phyloP scores from a whole-genome alignment of 37 sponge, comb jelly and placozoan species.

The Aphrocallistes beatrix region DNA sequence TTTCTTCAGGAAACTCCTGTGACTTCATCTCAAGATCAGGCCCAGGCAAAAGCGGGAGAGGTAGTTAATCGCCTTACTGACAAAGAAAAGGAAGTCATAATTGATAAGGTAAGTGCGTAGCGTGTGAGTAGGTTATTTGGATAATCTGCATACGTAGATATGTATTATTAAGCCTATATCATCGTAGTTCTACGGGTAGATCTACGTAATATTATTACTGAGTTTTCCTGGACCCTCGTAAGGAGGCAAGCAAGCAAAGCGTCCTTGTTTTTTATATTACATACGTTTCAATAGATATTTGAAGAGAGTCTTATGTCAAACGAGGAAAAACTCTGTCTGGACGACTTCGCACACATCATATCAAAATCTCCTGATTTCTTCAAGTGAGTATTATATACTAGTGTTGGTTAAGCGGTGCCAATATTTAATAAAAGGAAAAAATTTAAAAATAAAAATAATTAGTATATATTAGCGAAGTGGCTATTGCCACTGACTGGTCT shows the following conservation, averaged over 20 bases:
- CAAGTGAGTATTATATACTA: background rate
- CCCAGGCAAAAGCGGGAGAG: background rate
- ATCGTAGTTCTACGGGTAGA: too few species aligned
- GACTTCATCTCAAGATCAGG: background rate
- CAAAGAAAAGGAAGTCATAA: background rate
- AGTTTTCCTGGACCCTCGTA: too few species aligned
- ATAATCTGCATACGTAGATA: too few species aligned
- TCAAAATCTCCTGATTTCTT: constrained; percentile 11
- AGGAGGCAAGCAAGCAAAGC: too few species aligned
- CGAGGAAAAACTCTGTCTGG: constrained; percentile 10
- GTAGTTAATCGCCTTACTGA: background rate
- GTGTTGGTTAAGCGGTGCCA: too few species aligned
- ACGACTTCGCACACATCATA: constrained; percentile 14
- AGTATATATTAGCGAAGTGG: too few species aligned
- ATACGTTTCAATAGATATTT: background rate
- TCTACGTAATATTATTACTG: too few species aligned
- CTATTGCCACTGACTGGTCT: too few species aligned
- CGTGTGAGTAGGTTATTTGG: too few species aligned
- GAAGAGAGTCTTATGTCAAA: constrained; percentile 12
- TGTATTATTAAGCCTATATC: too few species aligned
- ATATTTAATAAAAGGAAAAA: too few species aligned
- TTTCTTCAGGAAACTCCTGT: background rate
- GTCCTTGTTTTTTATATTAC: background rate
- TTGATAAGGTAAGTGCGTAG: background rate
- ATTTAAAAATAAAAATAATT: too few species aligned